These are phyloP conservation scores for Tenthredo distinguenda DNA, from an alignment of 2,888 invertebrate genomes.

Conservation along the genomic window DNA sequence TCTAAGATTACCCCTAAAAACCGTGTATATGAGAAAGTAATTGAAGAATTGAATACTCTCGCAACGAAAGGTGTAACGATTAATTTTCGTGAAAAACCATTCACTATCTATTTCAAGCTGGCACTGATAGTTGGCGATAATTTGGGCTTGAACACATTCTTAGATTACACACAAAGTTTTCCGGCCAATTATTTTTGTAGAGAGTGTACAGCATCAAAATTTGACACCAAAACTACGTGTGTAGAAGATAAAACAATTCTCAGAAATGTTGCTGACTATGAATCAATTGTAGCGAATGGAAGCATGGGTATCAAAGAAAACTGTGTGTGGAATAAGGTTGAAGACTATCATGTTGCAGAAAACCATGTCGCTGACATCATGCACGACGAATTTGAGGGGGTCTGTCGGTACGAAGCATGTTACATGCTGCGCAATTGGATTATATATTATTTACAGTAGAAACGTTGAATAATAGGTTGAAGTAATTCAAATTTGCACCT, in stretches of 20 bases:
- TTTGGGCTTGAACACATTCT: constrained; percentile 54
- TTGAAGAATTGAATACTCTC: constrained; percentile 54
- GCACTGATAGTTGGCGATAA: constrained; percentile 53
- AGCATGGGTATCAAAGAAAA: constrained; percentile 43
- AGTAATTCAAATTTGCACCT: constrained; percentile 53
- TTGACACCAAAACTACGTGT: background rate
- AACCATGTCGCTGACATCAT: constrained; percentile 53
- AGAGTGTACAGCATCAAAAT: constrained; percentile 53
- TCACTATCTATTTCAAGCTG: constrained; percentile 48
- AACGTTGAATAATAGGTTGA: constrained; percentile 54
- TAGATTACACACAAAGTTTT: constrained; percentile 55
- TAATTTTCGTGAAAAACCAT: constrained; percentile 23
- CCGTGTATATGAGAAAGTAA: constrained; percentile 51
- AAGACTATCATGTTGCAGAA: constrained; percentile 50
- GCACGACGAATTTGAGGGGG: constrained; percentile 56
- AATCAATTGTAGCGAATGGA: background rate
- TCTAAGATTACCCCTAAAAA: constrained; percentile 52
- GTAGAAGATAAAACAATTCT: background rate
- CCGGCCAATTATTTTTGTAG: constrained; percentile 53
- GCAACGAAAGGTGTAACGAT: constrained; percentile 51
- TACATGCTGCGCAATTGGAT: constrained; percentile 52
- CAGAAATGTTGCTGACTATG: background rate
- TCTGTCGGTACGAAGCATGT: constrained; percentile 52
- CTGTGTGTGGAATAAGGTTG: constrained; percentile 46
- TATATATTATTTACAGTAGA: constrained; percentile 52